Percentiles rank a stretch among this genome's conserved stretches.
Conservation (phyloP, 2,888 invertebrate genomes). For the Gnatocerus cornutus region DNA sequence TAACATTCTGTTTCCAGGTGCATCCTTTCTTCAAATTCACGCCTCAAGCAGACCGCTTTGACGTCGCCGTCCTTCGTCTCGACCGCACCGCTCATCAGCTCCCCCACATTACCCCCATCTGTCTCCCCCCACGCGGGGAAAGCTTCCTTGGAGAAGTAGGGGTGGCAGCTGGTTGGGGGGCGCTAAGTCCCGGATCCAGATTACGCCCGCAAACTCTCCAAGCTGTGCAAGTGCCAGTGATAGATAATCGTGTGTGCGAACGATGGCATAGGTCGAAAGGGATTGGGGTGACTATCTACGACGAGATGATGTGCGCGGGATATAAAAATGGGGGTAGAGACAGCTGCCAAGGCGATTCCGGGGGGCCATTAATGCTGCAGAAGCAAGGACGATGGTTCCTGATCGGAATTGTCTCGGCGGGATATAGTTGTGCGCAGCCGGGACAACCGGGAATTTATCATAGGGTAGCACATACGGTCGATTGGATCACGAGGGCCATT, state of each 20-base stretch:
- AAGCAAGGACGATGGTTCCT: constrained; percentile 91
- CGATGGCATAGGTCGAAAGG: constrained; percentile 83
- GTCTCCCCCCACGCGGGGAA: constrained; percentile 91
- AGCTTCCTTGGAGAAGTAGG: constrained; percentile 93
- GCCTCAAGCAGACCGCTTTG: constrained; percentile 92
- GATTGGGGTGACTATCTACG: constrained; percentile 92
- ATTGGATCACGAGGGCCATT: constrained; percentile 87
- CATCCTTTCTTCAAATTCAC: constrained; percentile 96
- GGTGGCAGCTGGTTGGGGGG: constrained; percentile 96
- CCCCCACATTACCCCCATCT: constrained; percentile 93
- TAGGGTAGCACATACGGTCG: constrained; percentile 92
- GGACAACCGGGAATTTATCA: constrained; percentile 97
- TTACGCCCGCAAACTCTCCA: constrained; percentile 91
- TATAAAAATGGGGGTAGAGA: constrained; percentile 91
- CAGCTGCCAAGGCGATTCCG: constrained; percentile 86
- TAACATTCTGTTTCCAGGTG: constrained; percentile 74
- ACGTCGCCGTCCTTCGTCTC: constrained; percentile 90
- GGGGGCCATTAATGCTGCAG: constrained; percentile 93
- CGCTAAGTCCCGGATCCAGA: constrained; percentile 87
- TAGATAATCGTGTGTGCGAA: constrained; percentile 87
- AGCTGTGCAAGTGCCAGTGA: constrained; percentile 94
- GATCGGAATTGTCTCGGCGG: constrained; percentile 90
- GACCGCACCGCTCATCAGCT: constrained; percentile 93
- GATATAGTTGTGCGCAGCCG: constrained; percentile 94
- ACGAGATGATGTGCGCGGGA: constrained; percentile 96